phyloP scores from a whole-genome alignment of 1,140 invertebrate species.

The Drosophila burlai region DNA sequence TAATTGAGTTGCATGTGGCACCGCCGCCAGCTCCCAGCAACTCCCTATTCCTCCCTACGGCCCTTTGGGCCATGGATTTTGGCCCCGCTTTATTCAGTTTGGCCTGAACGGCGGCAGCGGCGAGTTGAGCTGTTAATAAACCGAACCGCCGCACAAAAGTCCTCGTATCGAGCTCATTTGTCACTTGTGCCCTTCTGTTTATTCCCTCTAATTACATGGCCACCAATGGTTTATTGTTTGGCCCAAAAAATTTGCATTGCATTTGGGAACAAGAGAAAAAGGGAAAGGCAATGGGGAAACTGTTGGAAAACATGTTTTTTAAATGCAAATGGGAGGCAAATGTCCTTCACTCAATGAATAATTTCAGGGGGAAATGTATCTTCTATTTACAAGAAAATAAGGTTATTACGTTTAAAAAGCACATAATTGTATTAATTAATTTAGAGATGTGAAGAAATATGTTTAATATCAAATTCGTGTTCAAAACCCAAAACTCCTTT shows the following conservation, averaged over 20 bases:
- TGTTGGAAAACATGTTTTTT: constrained; percentile 1
- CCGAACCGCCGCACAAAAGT: constrained; percentile 12
- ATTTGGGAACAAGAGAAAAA: background rate
- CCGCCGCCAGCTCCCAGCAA: constrained; percentile 13
- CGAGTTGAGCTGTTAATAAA: constrained; percentile 48
- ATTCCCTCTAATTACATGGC: constrained; percentile 40
- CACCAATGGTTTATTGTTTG: constrained; percentile 34
- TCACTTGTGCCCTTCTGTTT: constrained; percentile 39
- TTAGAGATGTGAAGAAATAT: too few species aligned
- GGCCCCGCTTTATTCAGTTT: constrained; percentile 28
- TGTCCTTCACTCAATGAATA: background rate
- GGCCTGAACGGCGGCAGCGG: constrained; percentile 5
- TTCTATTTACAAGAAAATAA: background rate
- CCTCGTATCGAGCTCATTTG: constrained; percentile 32
- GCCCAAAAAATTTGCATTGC: constrained; percentile 31
- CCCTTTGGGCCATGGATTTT: constrained; percentile 11
- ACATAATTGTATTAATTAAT: too few species aligned
- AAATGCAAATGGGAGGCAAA: background rate
- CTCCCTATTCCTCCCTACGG: constrained; percentile 1
- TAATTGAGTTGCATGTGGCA: constrained; percentile 77
- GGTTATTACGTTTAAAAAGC: background rate
- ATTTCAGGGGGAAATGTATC: background rate
- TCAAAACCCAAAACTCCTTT: too few species aligned
- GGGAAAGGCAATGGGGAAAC: background rate
- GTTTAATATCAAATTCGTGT: too few species aligned